phyloP scores from a whole-genome alignment of 2,888 invertebrate genomes.

The Lobophora halterata region DNA sequence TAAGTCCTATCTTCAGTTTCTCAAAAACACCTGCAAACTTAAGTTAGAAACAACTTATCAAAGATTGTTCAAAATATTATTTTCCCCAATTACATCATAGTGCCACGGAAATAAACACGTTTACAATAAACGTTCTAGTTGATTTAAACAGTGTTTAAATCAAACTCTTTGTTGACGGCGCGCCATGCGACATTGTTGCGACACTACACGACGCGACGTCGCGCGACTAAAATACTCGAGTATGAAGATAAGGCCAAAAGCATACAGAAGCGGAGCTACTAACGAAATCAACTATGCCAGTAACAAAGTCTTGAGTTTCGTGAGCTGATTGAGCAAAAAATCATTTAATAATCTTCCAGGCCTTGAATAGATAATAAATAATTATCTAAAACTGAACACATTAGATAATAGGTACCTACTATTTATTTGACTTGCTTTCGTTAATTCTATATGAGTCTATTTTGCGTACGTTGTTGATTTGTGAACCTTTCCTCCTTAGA shows the following conservation, averaged over 20 bases:
- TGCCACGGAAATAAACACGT: constrained; percentile 12
- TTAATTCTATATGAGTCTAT: too few relatives aligned
- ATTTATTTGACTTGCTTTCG: too few relatives aligned
- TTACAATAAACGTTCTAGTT: constrained; percentile 33
- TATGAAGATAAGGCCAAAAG: background rate
- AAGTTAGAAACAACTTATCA: too few relatives aligned
- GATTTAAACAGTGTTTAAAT: constrained; percentile 41
- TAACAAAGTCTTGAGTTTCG: too few relatives aligned
- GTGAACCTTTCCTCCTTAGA: too few relatives aligned
- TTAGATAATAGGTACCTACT: too few relatives aligned
- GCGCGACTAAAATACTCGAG: constrained; percentile 21
- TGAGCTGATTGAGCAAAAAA: constrained; percentile 1
- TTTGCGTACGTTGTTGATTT: too few relatives aligned
- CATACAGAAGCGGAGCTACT: background rate
- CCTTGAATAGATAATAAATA: too few relatives aligned
- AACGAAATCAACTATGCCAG: too few relatives aligned
- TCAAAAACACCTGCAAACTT: background rate
- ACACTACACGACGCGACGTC: constrained; percentile 39
- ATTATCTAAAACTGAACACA: too few relatives aligned
- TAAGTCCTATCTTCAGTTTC: too few relatives aligned
- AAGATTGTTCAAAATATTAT: background rate
- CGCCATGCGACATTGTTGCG: constrained; percentile 42
- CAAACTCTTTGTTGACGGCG: constrained; percentile 46
- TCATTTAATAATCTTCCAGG: too few relatives aligned
- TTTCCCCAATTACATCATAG: constrained; percentile 3